Base-by-base conservation (phyloP, 2,888 invertebrate species). In the Aquatica leii region DNA sequence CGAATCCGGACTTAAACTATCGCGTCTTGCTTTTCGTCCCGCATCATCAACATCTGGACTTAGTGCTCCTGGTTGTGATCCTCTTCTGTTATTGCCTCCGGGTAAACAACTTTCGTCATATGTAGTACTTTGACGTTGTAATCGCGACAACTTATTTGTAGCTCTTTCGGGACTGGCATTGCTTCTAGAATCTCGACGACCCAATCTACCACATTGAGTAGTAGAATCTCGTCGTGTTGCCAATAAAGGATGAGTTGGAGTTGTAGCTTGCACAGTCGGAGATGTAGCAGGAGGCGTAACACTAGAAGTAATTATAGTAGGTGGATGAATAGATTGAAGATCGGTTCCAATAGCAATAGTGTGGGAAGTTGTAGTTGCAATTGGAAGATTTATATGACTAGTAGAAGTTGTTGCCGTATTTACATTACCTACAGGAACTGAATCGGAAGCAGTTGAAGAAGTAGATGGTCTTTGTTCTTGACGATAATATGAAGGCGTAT, bases 1-100 rank as follows among this genome's bases (percentile, higher is more conserved):
- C 66, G 94, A 94, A 79, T 95, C 95, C 0, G 95, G 95, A 67
- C 94, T 94, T n/a, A 95, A 80, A 0, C 94, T 94, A 77, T 95
- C 95, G 46, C 94, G 85, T 15, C 94, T 85, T 0, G 92, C 91
- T 71, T 89, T 88, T 41, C 91, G 85, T 53, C 91, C 91, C 62
- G 82, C 78, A 74, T 90, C 89, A 58, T 86, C 86, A 0, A 87
- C 88, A 79, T 94, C 94, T 0, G 95, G 94, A 50, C 93, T 93
- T 43, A 95, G 82, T 2, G 90, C 89, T 0, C 89, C 88, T 1
- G 94, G 94, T 65, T 95, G 93, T 1, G 93, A 93, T 66, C 91
- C 93, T 43, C 94, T 85, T 46, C 94, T 86, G 65, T 86, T 85
- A 79, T 84, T 84, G 6, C 84, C 83, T 4, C 77, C 77, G 0